Evolutionary conservation across 2,797 vertebrate species (phyloP).

Genomic region (Onychomys torridus): DNA sequence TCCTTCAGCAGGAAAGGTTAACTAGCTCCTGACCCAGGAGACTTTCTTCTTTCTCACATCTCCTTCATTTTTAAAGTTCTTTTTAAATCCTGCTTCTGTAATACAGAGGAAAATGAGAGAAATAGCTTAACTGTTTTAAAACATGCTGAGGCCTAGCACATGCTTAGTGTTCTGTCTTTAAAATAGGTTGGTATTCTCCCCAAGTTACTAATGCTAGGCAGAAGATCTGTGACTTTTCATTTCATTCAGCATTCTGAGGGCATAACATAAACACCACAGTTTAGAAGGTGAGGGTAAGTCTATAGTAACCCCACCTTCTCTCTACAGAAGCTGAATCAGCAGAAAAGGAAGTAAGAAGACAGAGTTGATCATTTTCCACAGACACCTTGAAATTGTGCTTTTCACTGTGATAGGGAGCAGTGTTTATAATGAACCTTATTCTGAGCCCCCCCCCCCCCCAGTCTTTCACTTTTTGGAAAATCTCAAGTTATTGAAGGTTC

Average conservation of each 20-base stretch:
- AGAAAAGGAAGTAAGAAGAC: not conserved
- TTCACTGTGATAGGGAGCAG: conserved; percentile 9
- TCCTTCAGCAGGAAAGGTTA: not conserved
- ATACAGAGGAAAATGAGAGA: not conserved
- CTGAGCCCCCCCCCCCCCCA: not conserved
- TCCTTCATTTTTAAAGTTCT: not conserved
- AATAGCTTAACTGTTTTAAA: not conserved
- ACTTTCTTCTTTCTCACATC: not conserved
- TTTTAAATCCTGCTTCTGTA: not conserved
- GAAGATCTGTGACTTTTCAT: not conserved
- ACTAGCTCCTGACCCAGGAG: not conserved
- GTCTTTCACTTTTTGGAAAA: conserved; percentile 34
- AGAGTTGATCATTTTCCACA: conserved; percentile 42
- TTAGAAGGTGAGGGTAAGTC: conserved; percentile 36
- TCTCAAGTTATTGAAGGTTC: not conserved
- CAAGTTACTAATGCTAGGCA: not conserved
- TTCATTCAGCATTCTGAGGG: conserved; percentile 33
- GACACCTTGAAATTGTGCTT: conserved; percentile 14
- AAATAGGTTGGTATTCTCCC: conserved; percentile 1
- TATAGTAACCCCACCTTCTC: not conserved
- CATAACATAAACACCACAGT: not conserved
- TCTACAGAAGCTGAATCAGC: not conserved
- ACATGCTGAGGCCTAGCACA: not conserved
- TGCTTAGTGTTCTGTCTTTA: not conserved
- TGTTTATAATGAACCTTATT: conserved; percentile 2